phyloP scores from a whole-genome alignment of 2,888 invertebrate genomes.

The Meiosimyza decipiens region DNA sequence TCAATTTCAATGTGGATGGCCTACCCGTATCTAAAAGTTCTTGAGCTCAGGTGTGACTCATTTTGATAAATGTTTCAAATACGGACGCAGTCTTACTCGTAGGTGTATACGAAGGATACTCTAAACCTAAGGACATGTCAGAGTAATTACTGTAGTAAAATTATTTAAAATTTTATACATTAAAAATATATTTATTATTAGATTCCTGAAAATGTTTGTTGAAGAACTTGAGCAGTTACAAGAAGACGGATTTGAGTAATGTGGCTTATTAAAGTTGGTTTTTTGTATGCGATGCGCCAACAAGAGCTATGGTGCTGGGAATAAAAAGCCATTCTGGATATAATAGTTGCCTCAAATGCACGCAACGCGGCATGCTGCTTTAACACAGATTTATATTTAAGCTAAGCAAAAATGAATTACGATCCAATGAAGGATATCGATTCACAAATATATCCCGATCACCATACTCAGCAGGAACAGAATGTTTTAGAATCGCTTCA shows the following conservation, averaged over 20 bases:
- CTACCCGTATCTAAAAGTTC: conserved; percentile 31
- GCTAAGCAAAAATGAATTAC: background rate
- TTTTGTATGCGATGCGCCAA: conserved; percentile 35
- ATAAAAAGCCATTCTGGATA: conserved; percentile 31
- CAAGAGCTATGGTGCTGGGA: conserved; percentile 24
- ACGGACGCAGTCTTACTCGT: conserved; percentile 18
- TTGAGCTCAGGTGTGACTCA: conserved; percentile 23
- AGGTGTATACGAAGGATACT: conserved; percentile 25
- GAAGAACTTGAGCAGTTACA: conserved; percentile 16
- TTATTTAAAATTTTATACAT: too few species aligned
- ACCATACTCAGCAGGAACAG: conserved; percentile 6
- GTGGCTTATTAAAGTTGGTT: conserved; percentile 19
- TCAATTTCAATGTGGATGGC: conserved; percentile 24
- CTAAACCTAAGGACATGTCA: conserved; percentile 20
- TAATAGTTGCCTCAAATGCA: conserved; percentile 34
- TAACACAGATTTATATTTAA: conserved; percentile 20
- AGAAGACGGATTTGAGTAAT: conserved; percentile 17
- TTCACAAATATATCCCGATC: conserved; percentile 20
- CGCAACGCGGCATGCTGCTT: conserved; percentile 12
- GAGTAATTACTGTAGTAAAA: background rate
- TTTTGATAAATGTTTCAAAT: conserved; percentile 25
- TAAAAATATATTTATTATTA: background rate
- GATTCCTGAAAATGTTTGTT: conserved; percentile 28
- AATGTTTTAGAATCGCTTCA: conserved; percentile 12
- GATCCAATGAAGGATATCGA: conserved; percentile 19